Evolutionary conservation across 2,888 invertebrate genomes (phyloP), one percentile per base, ranked within the genome.

Genomic region (Catocala fraxini): DNA sequence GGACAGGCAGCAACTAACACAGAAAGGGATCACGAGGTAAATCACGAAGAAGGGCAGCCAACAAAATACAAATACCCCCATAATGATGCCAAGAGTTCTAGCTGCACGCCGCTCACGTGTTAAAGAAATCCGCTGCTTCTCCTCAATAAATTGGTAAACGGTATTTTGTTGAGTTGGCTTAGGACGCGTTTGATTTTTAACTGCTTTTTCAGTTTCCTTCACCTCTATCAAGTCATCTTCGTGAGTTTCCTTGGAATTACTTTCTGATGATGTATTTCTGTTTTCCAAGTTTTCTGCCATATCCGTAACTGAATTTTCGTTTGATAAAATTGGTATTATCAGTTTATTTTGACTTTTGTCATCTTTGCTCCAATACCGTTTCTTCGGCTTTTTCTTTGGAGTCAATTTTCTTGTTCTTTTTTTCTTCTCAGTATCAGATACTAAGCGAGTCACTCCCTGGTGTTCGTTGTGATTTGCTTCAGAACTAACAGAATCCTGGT

Each of bases 1-100:
- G 4, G 97, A 97, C 41, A 97, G 96, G 83, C 97, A 97, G 89
- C 98, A 98, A 70, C 95, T 95, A 10, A 96, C 94, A 85, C 98
- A 98, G 87, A 98, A 99, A 5, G 99, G 98, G 73, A 97, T 95
- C 68, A 98, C 97, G 51, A 99, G 97, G 89, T 99, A 99, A 96
- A 99, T 97, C 43, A 99, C 96, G 90, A 99, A 99, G 94, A 99
- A 99, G 5, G 99, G 99, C 65, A 99, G 95, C 99, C 99, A 99
- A 89, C 99, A 99, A 9, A 99, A 96, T 52, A 99, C 98, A 87
- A 99, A 99, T 0, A 99, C 99, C 5, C 99, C 99, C 97, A 99
- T 99, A 63, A 99, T 99, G 60, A 99, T 99, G 25, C 99, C 99
- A 3, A 99, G 95, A 0, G 99, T 99, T 56, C 99, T 95, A 0